A percentile compares a stretch with the other conserved stretches of the same genome.
Evolutionary conservation across 2,113 vertebrate species (phyloP).

Genomic region (human (Homo sapiens)): DNA sequence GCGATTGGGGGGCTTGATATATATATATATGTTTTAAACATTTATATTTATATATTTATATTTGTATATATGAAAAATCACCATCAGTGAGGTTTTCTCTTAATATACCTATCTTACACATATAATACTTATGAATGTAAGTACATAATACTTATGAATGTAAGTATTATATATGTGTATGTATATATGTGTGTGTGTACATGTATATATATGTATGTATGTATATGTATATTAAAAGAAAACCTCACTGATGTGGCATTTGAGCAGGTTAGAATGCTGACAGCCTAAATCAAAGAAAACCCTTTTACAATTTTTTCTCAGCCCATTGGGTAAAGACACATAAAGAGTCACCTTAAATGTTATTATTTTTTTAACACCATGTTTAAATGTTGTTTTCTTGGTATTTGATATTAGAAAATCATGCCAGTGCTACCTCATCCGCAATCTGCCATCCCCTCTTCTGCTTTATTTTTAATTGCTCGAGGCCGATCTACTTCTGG

Average conservation of each 20-base stretch:
- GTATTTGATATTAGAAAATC: neutral
- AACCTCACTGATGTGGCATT: neutral
- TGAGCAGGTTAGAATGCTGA: neutral
- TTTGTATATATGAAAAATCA: neutral
- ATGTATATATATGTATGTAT: too few relatives aligned
- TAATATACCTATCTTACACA: accelerated
- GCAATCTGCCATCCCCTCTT: neutral
- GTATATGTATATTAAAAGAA: too few relatives aligned
- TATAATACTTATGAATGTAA: neutral
- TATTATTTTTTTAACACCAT: neutral
- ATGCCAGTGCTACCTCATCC: neutral
- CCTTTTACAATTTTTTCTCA: neutral
- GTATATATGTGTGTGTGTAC: too few relatives aligned
- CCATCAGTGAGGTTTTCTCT: neutral
- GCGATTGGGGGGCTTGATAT: neutral
- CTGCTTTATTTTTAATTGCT: neutral
- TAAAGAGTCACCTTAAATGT: neutral
- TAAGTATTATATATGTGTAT: too few relatives aligned
- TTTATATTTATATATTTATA: too few relatives aligned
- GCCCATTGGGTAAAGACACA: neutral
- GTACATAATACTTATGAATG: too few relatives aligned
- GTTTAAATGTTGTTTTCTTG: neutral
- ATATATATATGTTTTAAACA: neutral
- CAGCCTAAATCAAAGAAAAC: neutral
- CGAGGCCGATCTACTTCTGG: constrained; percentile 1